Evolutionary conservation across 2,888 invertebrate genomes (phyloP).

Genomic region (Leucoma salicis): DNA sequence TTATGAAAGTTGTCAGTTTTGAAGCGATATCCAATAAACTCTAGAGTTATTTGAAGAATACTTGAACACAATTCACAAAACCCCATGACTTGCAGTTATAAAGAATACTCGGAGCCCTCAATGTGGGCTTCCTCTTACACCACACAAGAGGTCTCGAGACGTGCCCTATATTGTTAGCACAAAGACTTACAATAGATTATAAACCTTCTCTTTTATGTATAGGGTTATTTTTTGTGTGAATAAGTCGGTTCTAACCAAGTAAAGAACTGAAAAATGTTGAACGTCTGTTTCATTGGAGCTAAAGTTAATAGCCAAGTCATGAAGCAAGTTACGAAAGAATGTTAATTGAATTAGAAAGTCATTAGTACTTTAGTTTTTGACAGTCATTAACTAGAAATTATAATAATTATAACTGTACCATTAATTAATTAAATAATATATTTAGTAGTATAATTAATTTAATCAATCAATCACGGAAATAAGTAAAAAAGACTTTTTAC

Average conservation of each 20-base stretch:
- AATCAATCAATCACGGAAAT: too few species aligned
- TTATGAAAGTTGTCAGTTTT: too few species aligned
- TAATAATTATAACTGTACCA: too few species aligned
- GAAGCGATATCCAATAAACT: constrained; percentile 8
- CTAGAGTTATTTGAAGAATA: constrained; percentile 13
- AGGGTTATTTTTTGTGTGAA: constrained; percentile 25
- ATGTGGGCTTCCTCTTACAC: constrained; percentile 44
- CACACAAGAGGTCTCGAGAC: constrained; percentile 35
- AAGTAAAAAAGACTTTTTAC: too few species aligned
- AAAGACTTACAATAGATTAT: constrained; percentile 20
- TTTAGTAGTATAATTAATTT: too few species aligned
- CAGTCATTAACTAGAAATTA: too few species aligned
- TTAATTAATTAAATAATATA: too few species aligned
- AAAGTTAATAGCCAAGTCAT: constrained; percentile 13
- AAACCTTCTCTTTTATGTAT: constrained; percentile 21
- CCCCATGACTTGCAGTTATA: constrained; percentile 49
- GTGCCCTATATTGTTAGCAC: constrained; percentile 57
- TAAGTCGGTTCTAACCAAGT: constrained; percentile 11
- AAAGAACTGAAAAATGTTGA: constrained; percentile 26
- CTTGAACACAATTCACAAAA: constrained; percentile 40
- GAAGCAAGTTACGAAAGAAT: too few species aligned
- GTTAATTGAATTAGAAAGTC: too few species aligned
- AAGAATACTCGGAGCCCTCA: constrained; percentile 44
- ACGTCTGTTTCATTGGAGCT: constrained; percentile 27
- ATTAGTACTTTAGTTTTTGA: too few species aligned